Conservation (phyloP, 2,797 vertebrate genomes). For the Anguilla marmorata region DNA sequence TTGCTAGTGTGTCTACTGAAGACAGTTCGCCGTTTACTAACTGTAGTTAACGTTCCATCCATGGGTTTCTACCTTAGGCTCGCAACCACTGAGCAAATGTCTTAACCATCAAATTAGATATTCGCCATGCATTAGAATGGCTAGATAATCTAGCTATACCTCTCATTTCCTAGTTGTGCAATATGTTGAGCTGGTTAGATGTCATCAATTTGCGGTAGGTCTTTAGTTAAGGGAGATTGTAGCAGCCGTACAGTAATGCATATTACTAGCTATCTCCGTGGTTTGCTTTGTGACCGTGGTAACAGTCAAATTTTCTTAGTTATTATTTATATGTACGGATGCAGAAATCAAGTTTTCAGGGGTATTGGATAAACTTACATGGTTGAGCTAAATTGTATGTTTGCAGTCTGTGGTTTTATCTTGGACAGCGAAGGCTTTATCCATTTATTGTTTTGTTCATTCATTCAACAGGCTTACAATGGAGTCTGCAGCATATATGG, state of each 20-base stretch:
- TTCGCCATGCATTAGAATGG: background rate
- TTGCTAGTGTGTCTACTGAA: background rate
- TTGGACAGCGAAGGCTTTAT: background rate
- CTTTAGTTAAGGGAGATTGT: background rate
- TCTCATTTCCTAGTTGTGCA: background rate
- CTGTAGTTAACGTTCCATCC: background rate
- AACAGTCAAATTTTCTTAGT: background rate
- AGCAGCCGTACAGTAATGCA: background rate
- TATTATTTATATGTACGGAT: background rate
- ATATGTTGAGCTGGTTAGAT: background rate
- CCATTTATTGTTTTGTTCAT: background rate
- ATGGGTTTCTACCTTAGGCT: background rate
- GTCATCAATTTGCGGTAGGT: background rate
- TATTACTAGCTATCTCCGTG: too few species aligned
- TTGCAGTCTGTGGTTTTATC: background rate
- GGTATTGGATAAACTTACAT: background rate
- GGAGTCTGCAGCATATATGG: background rate
- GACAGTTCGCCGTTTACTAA: background rate
- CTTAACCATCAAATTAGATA: background rate
- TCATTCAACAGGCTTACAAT: slow-evolving; percentile 6
- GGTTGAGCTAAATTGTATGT: background rate
- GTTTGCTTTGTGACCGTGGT: background rate
- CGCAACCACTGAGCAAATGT: background rate
- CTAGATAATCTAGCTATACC: background rate
- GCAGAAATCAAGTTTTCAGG: background rate